Conservation (phyloP, 1,140 invertebrate species). For the Anastrepha ludens region DNA sequence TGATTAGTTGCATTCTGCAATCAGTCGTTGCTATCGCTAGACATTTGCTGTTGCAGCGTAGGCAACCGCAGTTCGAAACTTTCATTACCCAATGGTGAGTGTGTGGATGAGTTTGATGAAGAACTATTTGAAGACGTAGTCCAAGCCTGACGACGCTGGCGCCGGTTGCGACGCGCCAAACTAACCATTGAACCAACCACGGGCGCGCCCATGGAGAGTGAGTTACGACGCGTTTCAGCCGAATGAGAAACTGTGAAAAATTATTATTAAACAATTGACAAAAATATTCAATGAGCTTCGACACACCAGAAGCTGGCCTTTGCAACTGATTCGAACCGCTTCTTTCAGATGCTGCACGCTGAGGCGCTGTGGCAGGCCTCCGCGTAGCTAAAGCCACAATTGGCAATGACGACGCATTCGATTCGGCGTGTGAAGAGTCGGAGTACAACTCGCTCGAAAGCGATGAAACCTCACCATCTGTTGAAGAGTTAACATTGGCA, state of each 20-base stretch:
- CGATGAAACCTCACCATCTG: slow-evolving; percentile 61
- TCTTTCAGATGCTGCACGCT: slow-evolving; percentile 23
- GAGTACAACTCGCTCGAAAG: slow-evolving; percentile 58
- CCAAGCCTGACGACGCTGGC: slow-evolving; percentile 67
- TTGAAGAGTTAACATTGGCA: not conserved
- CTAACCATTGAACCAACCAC: slow-evolving; percentile 69
- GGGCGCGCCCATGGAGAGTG: slow-evolving; percentile 58
- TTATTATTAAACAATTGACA: not conserved
- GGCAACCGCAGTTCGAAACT: not conserved
- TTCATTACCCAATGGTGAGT: slow-evolving; percentile 1
- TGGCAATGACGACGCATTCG: slow-evolving; percentile 19
- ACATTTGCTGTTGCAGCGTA: not conserved
- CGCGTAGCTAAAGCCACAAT: not conserved
- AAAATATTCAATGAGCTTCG: not conserved
- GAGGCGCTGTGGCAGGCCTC: slow-evolving; percentile 64
- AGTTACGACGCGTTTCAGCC: slow-evolving; percentile 6
- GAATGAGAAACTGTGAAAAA: slow-evolving; percentile 52
- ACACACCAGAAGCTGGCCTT: slow-evolving; percentile 32
- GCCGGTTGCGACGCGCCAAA: slow-evolving; percentile 64
- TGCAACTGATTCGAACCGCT: no score
- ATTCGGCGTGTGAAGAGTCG: slow-evolving; percentile 19
- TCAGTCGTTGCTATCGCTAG: slow-evolving; percentile 26
- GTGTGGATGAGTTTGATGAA: slow-evolving; percentile 55
- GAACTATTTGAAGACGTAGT: slow-evolving; percentile 66
- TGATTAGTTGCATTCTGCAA: no score